A percentile compares a stretch with the other conserved stretches of the same genome.
These are phyloP conservation scores for Potorous gilbertii DNA, from an alignment of 2,797 vertebrate species.

Conservation along the genomic window DNA sequence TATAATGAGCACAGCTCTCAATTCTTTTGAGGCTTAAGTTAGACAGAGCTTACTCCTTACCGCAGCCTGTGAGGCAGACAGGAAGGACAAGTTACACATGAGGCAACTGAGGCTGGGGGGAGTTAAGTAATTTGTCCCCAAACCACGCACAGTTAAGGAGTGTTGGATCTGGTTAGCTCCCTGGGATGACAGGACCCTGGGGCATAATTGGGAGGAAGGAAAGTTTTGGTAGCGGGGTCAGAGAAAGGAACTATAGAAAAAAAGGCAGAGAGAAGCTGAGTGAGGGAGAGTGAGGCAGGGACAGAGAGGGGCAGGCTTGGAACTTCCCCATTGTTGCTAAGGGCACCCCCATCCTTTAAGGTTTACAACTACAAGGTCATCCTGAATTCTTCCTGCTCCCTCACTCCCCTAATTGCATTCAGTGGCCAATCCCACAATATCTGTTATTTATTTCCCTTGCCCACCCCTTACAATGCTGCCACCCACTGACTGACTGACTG, in stretches of 20 bases:
- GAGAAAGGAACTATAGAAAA: background rate
- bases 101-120: background rate
- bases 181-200: background rate
- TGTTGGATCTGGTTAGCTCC: background rate
- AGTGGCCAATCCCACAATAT: background rate
- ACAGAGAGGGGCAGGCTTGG: too few species aligned
- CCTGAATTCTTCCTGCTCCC: background rate
- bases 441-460: background rate
- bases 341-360: background rate
- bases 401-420: background rate
- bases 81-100: background rate
- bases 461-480: background rate
- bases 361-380: background rate
- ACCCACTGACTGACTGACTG: background rate
- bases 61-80: background rate
- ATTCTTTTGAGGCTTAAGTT: background rate
- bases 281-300: background rate
- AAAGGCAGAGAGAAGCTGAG: background rate
- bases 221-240: background rate
- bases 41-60: background rate
- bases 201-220: background rate
- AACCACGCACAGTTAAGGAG: background rate
- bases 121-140: background rate
- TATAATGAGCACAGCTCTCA: background rate
- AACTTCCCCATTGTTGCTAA: background rate